Evolutionary conservation across 2,888 invertebrate genomes (phyloP).

Genomic region (Ceraclea dissimilis): DNA sequence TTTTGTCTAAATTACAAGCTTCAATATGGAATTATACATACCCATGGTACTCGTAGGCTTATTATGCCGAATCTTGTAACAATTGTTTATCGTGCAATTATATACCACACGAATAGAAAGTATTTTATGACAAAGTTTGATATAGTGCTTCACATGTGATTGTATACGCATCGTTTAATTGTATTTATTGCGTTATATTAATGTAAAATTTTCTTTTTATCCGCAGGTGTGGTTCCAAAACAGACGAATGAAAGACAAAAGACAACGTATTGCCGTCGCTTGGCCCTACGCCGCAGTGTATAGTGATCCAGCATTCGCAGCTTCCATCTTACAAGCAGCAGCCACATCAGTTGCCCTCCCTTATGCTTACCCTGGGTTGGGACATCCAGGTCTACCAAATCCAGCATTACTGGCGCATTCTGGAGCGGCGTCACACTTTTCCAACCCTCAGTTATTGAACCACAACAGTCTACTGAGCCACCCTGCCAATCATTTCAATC

Average conservation of each 20-base stretch:
- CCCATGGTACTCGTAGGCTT: neutral
- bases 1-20: no score
- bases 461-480: constrained; percentile 35
- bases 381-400: constrained; percentile 37
- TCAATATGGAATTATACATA: neutral
- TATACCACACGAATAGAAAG: neutral
- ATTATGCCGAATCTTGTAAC: neutral
- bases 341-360: constrained; percentile 64
- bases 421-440: constrained; percentile 40
- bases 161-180: neutral
- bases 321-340: constrained; percentile 84
- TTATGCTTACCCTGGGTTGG: constrained; percentile 47
- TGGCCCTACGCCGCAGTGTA: constrained; percentile 96
- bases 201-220: constrained; percentile 23
- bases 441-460: constrained; percentile 49
- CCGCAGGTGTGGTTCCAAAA: constrained; percentile 96
- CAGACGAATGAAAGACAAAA: constrained; percentile 93
- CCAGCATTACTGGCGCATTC: constrained; percentile 50
- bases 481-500: constrained; percentile 49
- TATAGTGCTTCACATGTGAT: no score
- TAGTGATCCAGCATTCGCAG: constrained; percentile 89
- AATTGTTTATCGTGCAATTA: neutral
- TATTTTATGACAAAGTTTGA: no score
- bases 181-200: neutral
- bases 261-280: constrained; percentile 86